Conservation (phyloP, 2,888 invertebrate genomes). For the Crocallis elinguaria region DNA sequence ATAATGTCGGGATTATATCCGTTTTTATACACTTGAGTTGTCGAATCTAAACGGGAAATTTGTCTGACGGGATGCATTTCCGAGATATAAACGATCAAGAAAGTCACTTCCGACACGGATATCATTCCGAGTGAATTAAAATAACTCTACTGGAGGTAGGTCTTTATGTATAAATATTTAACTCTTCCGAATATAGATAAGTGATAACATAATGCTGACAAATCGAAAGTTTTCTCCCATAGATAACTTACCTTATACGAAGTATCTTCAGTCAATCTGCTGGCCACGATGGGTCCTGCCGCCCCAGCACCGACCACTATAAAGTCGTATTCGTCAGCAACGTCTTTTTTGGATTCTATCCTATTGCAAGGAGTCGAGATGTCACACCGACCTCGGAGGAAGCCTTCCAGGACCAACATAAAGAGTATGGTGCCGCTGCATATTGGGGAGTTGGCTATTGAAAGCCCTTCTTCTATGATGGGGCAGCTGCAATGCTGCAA, state of each 20-base stretch:
- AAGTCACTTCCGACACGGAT: too few species aligned
- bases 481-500: conserved; percentile 75
- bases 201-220: too few species aligned
- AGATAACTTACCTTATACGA: conserved; percentile 21
- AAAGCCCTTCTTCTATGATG: conserved; percentile 74
- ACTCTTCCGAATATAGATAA: too few species aligned
- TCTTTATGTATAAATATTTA: too few species aligned
- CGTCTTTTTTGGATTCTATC: conserved; percentile 63
- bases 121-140: too few species aligned
- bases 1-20: too few species aligned
- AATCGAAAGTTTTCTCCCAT: too few species aligned
- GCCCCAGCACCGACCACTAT: conserved; percentile 87
- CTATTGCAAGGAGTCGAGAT: conserved; percentile 83
- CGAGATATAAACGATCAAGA: too few species aligned
- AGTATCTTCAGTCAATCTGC: conserved; percentile 82
- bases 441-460: conserved; percentile 79
- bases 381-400: conserved; percentile 78
- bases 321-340: conserved; percentile 83
- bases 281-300: conserved; percentile 86
- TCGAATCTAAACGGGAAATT: too few species aligned
- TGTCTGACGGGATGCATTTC: too few species aligned
- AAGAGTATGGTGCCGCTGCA: conserved; percentile 82
- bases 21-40: too few species aligned
- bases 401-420: conserved; percentile 85
- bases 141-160: too few species aligned